phyloP scores from a whole-genome alignment of 2,888 invertebrate genomes.

The Aproaerema taeniolella region DNA sequence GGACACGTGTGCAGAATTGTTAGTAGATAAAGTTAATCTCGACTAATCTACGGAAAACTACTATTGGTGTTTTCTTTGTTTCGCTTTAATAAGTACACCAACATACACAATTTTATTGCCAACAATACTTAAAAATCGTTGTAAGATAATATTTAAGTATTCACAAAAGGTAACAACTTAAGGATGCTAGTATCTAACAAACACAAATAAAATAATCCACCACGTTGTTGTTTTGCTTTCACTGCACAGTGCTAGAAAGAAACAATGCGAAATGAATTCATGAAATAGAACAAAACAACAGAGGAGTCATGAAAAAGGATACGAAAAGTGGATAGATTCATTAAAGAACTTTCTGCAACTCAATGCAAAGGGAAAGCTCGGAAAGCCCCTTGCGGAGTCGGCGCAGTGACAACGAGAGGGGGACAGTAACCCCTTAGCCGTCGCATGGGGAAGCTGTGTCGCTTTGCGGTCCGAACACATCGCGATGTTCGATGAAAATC shows the following conservation, averaged over 20 bases:
- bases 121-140: no score
- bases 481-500: slow-evolving; percentile 54
- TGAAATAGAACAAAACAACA: no score
- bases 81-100: no score
- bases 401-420: slow-evolving; percentile 67
- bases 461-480: slow-evolving; percentile 41
- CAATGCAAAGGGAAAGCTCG: slow-evolving; percentile 35
- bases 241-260: no score
- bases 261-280: no score
- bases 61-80: background rate
- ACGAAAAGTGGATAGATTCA: slow-evolving; percentile 8
- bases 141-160: no score
- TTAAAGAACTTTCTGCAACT: slow-evolving; percentile 24
- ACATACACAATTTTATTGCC: no score
- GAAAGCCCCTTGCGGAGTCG: slow-evolving; percentile 67
- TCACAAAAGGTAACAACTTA: no score
- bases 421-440: slow-evolving; percentile 63
- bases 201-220: no score
- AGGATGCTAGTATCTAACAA: no score
- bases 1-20: slow-evolving; percentile 54
- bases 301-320: no score
- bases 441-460: slow-evolving; percentile 58
- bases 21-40: slow-evolving; percentile 28
- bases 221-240: no score
- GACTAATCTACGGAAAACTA: slow-evolving; percentile 5